These are phyloP conservation scores for Platichthys stellatus DNA, from an alignment of 2,113 vertebrate genomes.

Conservation along the genomic window DNA sequence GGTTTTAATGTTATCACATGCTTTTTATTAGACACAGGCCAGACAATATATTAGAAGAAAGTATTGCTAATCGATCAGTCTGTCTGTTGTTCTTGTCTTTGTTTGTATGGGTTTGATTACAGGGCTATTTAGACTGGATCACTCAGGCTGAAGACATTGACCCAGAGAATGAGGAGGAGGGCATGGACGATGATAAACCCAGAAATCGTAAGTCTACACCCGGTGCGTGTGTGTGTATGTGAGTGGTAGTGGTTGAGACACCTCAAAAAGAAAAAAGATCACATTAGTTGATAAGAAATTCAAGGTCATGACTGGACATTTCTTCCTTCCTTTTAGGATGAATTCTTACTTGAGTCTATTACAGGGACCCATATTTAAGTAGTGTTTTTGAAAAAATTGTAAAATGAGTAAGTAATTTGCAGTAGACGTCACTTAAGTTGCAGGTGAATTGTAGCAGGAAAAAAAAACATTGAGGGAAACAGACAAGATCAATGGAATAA, in stretches of 20 bases:
- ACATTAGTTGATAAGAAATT: too few species aligned
- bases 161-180: slow-evolving; percentile 98
- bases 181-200: slow-evolving; percentile 95
- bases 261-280: too few species aligned
- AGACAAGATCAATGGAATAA: too few species aligned
- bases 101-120: neutral
- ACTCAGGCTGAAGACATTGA: slow-evolving; percentile 99
- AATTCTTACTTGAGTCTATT: too few species aligned
- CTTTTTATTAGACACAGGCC: neutral
- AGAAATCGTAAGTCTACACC: slow-evolving; percentile 89
- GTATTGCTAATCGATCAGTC: neutral
- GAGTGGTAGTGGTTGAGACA: neutral
- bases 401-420: too few species aligned
- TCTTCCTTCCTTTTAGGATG: too few species aligned
- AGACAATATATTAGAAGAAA: neutral
- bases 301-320: too few species aligned
- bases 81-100: slow-evolving; percentile 15
- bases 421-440: too few species aligned
- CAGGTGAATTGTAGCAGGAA: too few species aligned
- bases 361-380: too few species aligned
- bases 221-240: neutral
- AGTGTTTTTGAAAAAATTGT: too few species aligned
- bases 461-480: too few species aligned
- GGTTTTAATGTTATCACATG: neutral
- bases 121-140: slow-evolving; percentile 98